A percentile compares a stretch with the other conserved stretches of the same genome.
Conservation (phyloP, 2,888 invertebrate genomes). For the Dastarcus helophoroides region DNA sequence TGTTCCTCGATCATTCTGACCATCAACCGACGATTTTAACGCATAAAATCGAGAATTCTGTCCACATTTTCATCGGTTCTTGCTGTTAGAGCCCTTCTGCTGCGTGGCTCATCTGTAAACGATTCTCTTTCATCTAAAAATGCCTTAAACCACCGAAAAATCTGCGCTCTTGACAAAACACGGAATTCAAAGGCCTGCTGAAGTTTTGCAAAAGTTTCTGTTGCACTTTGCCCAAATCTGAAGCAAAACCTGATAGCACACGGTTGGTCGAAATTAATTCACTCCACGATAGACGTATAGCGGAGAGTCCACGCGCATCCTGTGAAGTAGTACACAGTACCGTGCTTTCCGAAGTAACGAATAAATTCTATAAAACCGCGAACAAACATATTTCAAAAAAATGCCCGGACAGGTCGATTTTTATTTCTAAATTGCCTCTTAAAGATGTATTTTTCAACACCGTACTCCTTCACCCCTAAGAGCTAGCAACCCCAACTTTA, state of each 20-base stretch:
- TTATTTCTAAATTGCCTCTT: too few relatives aligned
- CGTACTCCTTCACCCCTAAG: too few relatives aligned
- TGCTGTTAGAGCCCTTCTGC: constrained; percentile 1
- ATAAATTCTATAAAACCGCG: too few relatives aligned
- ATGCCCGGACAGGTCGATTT: too few relatives aligned
- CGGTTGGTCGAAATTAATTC: constrained; percentile 7
- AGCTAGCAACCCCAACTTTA: too few relatives aligned
- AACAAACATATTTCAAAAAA: too few relatives aligned
- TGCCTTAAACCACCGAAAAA: constrained; percentile 7
- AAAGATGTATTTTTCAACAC: too few relatives aligned
- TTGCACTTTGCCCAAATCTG: constrained; percentile 8
- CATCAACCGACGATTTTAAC: neutral
- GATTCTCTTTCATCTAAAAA: constrained; percentile 8
- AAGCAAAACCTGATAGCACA: constrained; percentile 11
- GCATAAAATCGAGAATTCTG: neutral
- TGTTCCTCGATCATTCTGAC: neutral
- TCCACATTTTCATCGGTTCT: constrained; percentile 3
- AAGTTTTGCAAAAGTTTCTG: constrained; percentile 6
- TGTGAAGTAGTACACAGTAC: too few relatives aligned
- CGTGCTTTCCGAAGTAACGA: too few relatives aligned
- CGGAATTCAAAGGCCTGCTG: constrained; percentile 3
- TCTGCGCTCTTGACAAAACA: constrained; percentile 5
- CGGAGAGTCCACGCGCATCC: too few relatives aligned
- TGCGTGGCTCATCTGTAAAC: constrained; percentile 5
- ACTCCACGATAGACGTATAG: too few relatives aligned